These are phyloP conservation scores for Diloba caeruleocephala DNA, from an alignment of 2,888 invertebrate genomes.

Conservation along the genomic window DNA sequence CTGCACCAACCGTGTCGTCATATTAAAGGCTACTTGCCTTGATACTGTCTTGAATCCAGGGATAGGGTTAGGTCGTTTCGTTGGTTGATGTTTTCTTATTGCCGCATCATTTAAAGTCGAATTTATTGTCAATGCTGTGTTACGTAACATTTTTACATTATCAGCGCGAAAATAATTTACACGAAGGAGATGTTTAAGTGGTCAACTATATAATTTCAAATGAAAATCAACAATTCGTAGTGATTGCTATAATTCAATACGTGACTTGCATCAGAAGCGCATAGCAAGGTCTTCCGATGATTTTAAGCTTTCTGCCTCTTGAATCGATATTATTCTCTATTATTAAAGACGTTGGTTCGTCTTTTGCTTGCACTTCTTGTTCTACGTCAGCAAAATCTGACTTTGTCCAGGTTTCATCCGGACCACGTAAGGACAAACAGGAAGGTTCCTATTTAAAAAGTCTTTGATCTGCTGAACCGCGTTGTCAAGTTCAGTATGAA, in stretches of 20 bases:
- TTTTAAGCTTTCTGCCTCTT: slow-evolving; percentile 21
- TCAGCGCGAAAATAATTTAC: slow-evolving; percentile 19
- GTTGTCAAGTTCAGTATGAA: slow-evolving; percentile 68
- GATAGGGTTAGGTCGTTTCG: too few species aligned
- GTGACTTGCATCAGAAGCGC: slow-evolving; percentile 73
- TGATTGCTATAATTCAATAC: slow-evolving; percentile 78
- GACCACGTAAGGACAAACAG: slow-evolving; percentile 79
- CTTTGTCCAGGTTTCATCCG: slow-evolving; percentile 65
- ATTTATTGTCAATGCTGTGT: slow-evolving; percentile 18
- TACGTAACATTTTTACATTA: slow-evolving; percentile 10
- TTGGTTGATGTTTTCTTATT: too few species aligned
- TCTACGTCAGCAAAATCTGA: slow-evolving; percentile 39
- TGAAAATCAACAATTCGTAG: slow-evolving; percentile 70
- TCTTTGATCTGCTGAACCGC: slow-evolving; percentile 69
- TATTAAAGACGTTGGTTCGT: slow-evolving; percentile 44
- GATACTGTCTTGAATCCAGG: too few species aligned
- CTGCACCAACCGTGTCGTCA: too few species aligned
- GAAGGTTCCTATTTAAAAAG: slow-evolving; percentile 76
- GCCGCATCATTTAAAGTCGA: slow-evolving; percentile 4
- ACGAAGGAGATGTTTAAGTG: slow-evolving; percentile 44
- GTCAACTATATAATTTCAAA: slow-evolving; percentile 62
- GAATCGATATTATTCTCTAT: slow-evolving; percentile 52
- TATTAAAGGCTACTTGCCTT: too few species aligned
- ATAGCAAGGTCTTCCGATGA: slow-evolving; percentile 62
- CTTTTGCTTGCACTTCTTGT: slow-evolving; percentile 46